Evolutionary conservation across 2,113 vertebrate genomes (phyloP), one percentile per base, ranked within the genome.

Genomic region (Clupea harengus): DNA sequence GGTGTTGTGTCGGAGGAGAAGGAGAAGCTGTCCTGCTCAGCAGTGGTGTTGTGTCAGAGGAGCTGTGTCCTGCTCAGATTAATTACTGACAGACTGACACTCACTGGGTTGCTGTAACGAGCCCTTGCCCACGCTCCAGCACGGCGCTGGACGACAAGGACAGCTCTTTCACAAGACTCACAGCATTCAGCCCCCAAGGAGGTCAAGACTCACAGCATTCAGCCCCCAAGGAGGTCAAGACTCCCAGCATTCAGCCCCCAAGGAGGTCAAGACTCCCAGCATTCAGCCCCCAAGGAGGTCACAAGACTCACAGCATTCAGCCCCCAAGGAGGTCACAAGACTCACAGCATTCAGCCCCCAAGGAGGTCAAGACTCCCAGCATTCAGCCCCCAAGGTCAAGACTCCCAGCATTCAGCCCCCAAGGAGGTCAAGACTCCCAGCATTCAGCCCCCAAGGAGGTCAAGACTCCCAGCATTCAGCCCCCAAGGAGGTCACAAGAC

Each of bases 31-130:
- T 46, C 45, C 45, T 46, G 1, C 45, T 46, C 50, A 17, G 50
- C 50, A 64, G 57, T 25, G 22, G 25, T n/a, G n/a, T 8, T 9
- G 22, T 64, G 60, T 25, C n/a, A n/a, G 22, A 64, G 60, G 7
- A 64, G 60, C 60, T 25, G 60, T 64, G 60, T 64, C 60, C 60
- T 64, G 60, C 60, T 25, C 64, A 28, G n/a, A 28, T 67, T 10
- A 28, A 67, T 67, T 28, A 67, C 64, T 67, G 64, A 67, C 64
- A 67, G n/a, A 67, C 64, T 67, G 64, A 0, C 64, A 67, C 64
- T 67, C 64, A 67, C n/a, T 67, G 64, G 64, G n/a, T 67, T 67
- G 64, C 64, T 67, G n/a, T 67, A 67, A 67, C 28, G 64, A 67
- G 64, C n/a, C n/a, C 64, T 67, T 67, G 64, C 28, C 64, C n/a